Evolutionary conservation across 2,797 vertebrate genomes (phyloP), one percentile per base, ranked within the genome.

Genomic region (Trachurus trachurus): DNA sequence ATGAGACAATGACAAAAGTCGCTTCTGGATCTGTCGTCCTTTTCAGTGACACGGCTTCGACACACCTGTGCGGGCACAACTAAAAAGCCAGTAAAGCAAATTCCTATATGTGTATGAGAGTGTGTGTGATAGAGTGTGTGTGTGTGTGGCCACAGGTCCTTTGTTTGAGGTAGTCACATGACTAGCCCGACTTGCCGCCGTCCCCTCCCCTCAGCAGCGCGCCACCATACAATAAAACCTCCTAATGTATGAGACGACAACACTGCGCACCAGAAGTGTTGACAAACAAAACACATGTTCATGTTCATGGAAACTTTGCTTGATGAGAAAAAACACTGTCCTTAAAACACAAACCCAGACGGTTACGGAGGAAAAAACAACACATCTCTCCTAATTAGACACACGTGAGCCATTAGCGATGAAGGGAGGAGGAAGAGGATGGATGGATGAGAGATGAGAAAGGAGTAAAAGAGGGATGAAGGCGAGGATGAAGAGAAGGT

Each of bases 121-220:
- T 26, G 26, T 26, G 26, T 26, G 26, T 26, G 26, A 26, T 26
- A 26, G 26, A 26, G 26, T 69, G 70, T 54, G 29, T 74, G 59
- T 81, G 70, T 52, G 21, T 71, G 52, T 70, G 34, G 62, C 77
- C 76, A 70, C 70, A 59, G 86, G 71, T 93, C 85, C 93, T 95
- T 95, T 95, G 94, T 95, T 90, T 86, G 87, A 88, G 83, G 73
- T 49, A 74, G 90, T 92, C 93, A 94, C 83, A 50, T 90, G 92
- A 89, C 75, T 82, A 85, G 88, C 79, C 76, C 80, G 84, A 87
- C 73, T 88, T 79, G 76, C 71, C 76, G 80, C 74, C 17, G 67
- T 66, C 85, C 77, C 81, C 87, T 92, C 89, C 91, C 87, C 83
- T 91, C 81, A 70, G 78, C 87, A 72, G 56, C 75, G 17, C 21